phyloP scores from a whole-genome alignment of 2,888 invertebrate species.

The Hanleya hanleyi region DNA sequence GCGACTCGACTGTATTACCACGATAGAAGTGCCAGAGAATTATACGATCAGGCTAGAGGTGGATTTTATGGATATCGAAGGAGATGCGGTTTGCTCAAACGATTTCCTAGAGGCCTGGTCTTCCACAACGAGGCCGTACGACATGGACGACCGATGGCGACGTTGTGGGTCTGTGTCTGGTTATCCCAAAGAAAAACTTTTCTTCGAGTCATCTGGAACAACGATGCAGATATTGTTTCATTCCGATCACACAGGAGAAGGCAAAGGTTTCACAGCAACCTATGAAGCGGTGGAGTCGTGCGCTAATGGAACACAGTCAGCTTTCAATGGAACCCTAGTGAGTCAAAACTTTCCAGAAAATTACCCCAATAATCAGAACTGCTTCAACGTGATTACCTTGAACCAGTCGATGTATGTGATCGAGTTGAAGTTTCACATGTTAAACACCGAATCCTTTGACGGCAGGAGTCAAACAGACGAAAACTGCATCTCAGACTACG shows the following conservation, averaged over 20 bases:
- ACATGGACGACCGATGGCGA: background rate
- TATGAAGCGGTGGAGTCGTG: slow-evolving; percentile 39
- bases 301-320: slow-evolving; percentile 30
- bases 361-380: slow-evolving; percentile 44
- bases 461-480: slow-evolving; percentile 29
- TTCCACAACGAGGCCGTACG: background rate
- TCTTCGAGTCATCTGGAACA: background rate
- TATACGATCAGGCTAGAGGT: background rate
- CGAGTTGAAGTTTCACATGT: slow-evolving; percentile 42
- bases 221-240: background rate
- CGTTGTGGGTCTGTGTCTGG: background rate
- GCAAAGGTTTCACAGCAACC: slow-evolving; percentile 32
- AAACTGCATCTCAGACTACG: slow-evolving; percentile 46
- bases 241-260: slow-evolving; percentile 14
- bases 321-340: slow-evolving; percentile 74
- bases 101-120: background rate
- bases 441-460: slow-evolving; percentile 44
- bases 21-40: background rate
- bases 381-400: slow-evolving; percentile 38
- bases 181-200: background rate
- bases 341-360: slow-evolving; percentile 78
- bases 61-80: background rate
- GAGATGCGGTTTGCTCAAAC: background rate
- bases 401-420: slow-evolving; percentile 18
- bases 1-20: background rate